These are phyloP conservation scores for Lithosia quadra DNA, from an alignment of 2,888 invertebrate species.

Conservation along the genomic window DNA sequence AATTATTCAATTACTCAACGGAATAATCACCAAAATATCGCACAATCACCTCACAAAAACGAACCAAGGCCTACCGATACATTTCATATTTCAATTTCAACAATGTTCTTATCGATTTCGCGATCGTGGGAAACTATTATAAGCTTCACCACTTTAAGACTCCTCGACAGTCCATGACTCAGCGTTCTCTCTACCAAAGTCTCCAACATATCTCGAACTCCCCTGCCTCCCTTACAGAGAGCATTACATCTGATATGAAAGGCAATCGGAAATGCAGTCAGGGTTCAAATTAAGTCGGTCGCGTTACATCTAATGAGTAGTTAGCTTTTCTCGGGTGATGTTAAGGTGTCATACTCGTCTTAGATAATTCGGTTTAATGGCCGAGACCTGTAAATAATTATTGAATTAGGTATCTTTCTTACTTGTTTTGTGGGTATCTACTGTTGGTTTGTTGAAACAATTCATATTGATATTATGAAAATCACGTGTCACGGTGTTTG, in stretches of 20 bases:
- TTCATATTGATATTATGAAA: too few species aligned
- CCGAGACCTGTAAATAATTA: constrained; percentile 73
- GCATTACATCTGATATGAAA: background rate
- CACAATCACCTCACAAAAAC: constrained; percentile 35
- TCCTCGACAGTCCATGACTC: constrained; percentile 71
- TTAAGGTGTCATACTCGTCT: constrained; percentile 79
- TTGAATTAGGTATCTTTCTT: constrained; percentile 71
- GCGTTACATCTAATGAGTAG: constrained; percentile 75
- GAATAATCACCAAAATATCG: constrained; percentile 21
- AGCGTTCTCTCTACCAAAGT: constrained; percentile 69
- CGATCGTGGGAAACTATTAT: constrained; percentile 81
- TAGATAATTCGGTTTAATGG: constrained; percentile 84
- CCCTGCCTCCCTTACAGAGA: constrained; percentile 17
- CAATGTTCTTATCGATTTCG: constrained; percentile 73
- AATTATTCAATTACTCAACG: constrained; percentile 19
- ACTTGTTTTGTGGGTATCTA: background rate
- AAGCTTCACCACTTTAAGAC: constrained; percentile 68
- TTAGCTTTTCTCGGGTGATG: constrained; percentile 79
- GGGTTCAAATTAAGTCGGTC: constrained; percentile 60
- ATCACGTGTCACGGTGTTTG: too few species aligned
- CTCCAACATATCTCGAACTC: constrained; percentile 50
- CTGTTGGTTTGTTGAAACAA: background rate
- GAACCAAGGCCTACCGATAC: constrained; percentile 22
- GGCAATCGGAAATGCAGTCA: background rate
- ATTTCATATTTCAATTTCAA: constrained; percentile 23